Evolutionary conservation across 1,140 invertebrate species (phyloP), one percentile per base, ranked within the genome.

Genomic region (Hyposmocoma kahamanoa): DNA sequence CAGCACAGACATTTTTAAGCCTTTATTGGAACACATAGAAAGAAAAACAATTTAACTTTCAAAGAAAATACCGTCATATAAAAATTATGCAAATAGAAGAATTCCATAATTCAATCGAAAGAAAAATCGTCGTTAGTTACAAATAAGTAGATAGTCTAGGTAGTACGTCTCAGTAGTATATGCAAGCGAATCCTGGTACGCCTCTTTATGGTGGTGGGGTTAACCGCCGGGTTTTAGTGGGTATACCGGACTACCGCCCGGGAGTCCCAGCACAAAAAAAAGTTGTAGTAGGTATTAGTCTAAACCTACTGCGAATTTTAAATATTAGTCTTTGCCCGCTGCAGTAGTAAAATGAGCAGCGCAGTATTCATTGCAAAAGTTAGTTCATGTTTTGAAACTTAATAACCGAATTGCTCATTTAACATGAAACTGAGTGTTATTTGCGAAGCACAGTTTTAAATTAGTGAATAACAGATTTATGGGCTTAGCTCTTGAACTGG

Each of bases 311-410:
- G 11, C 24, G 24, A 6, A 6, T 11, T 28, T 6, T 19, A 39
- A 19, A 3, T 41, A 42, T 50, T 62, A 62, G 46, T 64, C 60
- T 68, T 41, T 67, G 56, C n/a, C 24, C 55, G 32, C 18, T 47
- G 45, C 38, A 56, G 41, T 47, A 17, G 39, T 56, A 53, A 65
- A 62, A 53, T 62, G 65, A 49, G 61, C 51, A 57, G 34, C 52
- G 43, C 39, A 50, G 54, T 69, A 64, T 68, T 68, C 62, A 68
- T 71, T 65, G 60, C 62, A 63, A 55, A 67, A 71, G 60, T 73
- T 66, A 56, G 52, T 65, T 54, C 56, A 56, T 68, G 57, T 59
- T 55, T 51, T 44, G 53, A 43, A 60, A 60, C 47, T 57, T 55
- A 66, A 63, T 65, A 58, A 66, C 57, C 62, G 57, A 58, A 55